Evolutionary conservation across 64 coral and sea anemone genomes (phyloP), one percentile per base, ranked within the genome.

Genomic region (Actinia tenebrosa): DNA sequence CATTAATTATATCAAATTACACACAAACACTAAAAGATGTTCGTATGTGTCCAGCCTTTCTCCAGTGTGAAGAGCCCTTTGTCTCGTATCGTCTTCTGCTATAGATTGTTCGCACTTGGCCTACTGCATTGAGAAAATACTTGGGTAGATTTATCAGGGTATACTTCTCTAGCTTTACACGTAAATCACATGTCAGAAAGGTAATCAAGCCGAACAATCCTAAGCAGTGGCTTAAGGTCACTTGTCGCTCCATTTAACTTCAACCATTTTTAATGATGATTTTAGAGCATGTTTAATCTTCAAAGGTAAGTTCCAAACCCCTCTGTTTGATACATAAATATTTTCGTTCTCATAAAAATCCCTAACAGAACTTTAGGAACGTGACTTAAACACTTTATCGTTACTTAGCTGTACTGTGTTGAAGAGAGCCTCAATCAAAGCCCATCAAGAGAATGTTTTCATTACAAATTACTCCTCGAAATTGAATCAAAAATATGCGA

Each of bases 1-100:
- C 25, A 75, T 75, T 75, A 75, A 42, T 75, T 75, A 42, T 42
- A 75, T 75, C 69, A 75, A 75, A 42, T 75, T 75, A 75, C 69
- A 25, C 68, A 75, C 69, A 26, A 42, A 42, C 69, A 4, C 4
- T 75, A 1, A 37, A 75, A 75, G 69, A 13, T 43, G 69, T 75
- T 15, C 26, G 42, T 26, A 75, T 75, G 69, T 75, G 8, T 25
- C n/a, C 69, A 72, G 69, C 25, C 25, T 72, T 75, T 75, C 10
- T 75, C 69, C 6, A 10, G 14, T 43, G 13, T 75, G 11, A 42
- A 75, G 69, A 42, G 69, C 26, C 3, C 69, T 75, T 75, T 75
- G 69, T 75, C 27, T 75, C 42, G 69, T 30, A 37, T 75, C 25
- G 69, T 30, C 23, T 75, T 75, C 30, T 37, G 30, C 30, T 37